A percentile compares a stretch with the other conserved stretches of the same genome.
These are phyloP conservation scores for Crambe crambe DNA, from an alignment of 37 sponge, comb jelly and placozoan genomes.

Conservation along the genomic window DNA sequence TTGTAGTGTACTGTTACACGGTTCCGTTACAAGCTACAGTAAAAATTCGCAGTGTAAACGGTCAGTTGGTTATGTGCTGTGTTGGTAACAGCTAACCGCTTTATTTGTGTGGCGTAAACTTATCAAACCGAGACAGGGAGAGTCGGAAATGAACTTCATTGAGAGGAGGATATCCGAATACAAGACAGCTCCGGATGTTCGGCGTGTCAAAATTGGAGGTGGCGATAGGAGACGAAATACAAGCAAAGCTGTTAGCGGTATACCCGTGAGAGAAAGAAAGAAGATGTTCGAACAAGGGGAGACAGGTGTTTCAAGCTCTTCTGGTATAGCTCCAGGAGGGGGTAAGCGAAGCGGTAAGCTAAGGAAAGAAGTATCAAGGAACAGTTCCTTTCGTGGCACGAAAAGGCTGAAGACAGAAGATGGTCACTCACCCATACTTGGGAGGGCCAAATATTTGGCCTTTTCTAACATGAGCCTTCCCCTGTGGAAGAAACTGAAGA, in stretches of 20 bases:
- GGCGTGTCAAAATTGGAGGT: conserved; percentile 1
- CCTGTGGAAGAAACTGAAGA: conserved; percentile 28
- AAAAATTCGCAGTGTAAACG: too few species aligned
- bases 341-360: not conserved
- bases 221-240: not conserved
- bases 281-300: conserved; percentile 48
- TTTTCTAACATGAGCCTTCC: not conserved
- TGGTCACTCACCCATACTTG: conserved; percentile 9
- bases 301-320: not conserved
- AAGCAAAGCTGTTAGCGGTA: not conserved
- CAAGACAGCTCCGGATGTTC: conserved; percentile 39
- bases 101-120: too few species aligned
- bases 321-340: not conserved
- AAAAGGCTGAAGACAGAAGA: conserved; percentile 13
- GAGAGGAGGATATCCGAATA: not conserved
- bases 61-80: too few species aligned
- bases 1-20: too few species aligned
- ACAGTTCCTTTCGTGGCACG: conserved; percentile 10
- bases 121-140: too few species aligned
- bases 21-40: too few species aligned
- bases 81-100: too few species aligned
- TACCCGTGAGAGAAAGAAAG: conserved; percentile 32
- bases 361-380: conserved; percentile 8
- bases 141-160: conserved; percentile 7
- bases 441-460: not conserved